These are phyloP conservation scores for Cheilinus undulatus DNA, from an alignment of 2,113 vertebrate species.

Conservation along the genomic window DNA sequence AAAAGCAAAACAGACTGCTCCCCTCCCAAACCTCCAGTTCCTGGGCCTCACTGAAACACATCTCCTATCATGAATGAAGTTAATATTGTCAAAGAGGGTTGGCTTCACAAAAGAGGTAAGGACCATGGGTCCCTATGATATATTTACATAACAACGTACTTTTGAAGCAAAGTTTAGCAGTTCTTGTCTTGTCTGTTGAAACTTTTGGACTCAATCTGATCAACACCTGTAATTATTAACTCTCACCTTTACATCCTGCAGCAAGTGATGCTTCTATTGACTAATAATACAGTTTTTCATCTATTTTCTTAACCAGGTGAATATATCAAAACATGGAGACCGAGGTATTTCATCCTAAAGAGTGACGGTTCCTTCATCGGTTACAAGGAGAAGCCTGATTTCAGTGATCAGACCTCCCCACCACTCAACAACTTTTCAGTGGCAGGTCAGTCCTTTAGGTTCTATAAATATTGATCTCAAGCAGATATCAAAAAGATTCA, in stretches of 20 bases:
- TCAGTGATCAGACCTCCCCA: slow-evolving; percentile 82
- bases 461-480: too few relatives aligned
- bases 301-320: slow-evolving; percentile 81
- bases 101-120: slow-evolving; percentile 82
- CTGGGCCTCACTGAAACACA: slow-evolving; percentile 25
- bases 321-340: slow-evolving; percentile 93
- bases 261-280: neutral
- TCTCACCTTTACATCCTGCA: neutral
- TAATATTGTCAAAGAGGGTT: slow-evolving; percentile 77
- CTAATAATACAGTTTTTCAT: neutral
- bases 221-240: neutral
- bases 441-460: slow-evolving; percentile 79
- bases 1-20: slow-evolving; percentile 29
- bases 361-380: slow-evolving; percentile 93
- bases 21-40: too few relatives aligned
- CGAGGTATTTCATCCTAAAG: slow-evolving; percentile 91
- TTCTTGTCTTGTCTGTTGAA: neutral
- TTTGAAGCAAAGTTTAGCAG: too few relatives aligned
- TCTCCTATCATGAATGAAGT: slow-evolving; percentile 78
- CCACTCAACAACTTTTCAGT: slow-evolving; percentile 94
- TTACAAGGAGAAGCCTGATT: slow-evolving; percentile 90
- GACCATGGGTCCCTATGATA: neutral
- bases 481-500: too few relatives aligned
- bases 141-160: neutral
- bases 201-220: neutral